Evolutionary conservation across 2,113 vertebrate species (phyloP), one percentile per base, ranked within the genome.

Genomic region (Ctenomys sociabilis): DNA sequence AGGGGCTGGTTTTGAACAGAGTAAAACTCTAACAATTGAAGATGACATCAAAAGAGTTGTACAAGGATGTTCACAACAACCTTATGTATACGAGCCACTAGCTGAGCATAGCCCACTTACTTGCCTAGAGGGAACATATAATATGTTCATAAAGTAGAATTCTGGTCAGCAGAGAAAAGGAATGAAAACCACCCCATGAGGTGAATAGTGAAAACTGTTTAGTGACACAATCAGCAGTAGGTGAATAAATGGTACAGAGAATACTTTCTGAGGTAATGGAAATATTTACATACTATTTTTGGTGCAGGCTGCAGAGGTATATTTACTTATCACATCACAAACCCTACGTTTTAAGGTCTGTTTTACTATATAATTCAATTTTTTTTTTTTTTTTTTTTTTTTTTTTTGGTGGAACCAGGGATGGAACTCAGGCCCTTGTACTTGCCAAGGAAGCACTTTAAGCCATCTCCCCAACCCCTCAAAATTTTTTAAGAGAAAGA

Each of bases 1-100:
- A 91, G 66, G 64, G 24, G 17, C 54, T 52, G 54, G 3, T 91
- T 97, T 92, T 81, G 77, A 94, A 70, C 10, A 32, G 43, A 92
- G 84, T 87, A 63, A 37, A 84, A 88, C 14, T 84, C n/a, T n/a
- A n/a, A n/a, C 30, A 66, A 32, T 75, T 90, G 32, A 94, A 94
- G 84, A 26, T 63, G 17, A n/a, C 63, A 26, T 19, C 61, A 63
- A 64, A 85, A 70, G 49, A 75, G 13, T 88, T 92, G 24, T 7
- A 75, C 2, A 86, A 59, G 49, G 63, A 17, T 81, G 40, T 93
- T 92, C 11, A 40, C 40, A 85, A 40, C 28, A 88, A 21, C 26
- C 22, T 75, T 87, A 54, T 90, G 59, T 78, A 6, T 78, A 52
- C 80, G 45, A 72, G 30, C 57, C 63, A 52, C 80, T 35, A 86